phyloP scores from a whole-genome alignment of 2,888 invertebrate genomes.

The Alloscopus bannaensis region DNA sequence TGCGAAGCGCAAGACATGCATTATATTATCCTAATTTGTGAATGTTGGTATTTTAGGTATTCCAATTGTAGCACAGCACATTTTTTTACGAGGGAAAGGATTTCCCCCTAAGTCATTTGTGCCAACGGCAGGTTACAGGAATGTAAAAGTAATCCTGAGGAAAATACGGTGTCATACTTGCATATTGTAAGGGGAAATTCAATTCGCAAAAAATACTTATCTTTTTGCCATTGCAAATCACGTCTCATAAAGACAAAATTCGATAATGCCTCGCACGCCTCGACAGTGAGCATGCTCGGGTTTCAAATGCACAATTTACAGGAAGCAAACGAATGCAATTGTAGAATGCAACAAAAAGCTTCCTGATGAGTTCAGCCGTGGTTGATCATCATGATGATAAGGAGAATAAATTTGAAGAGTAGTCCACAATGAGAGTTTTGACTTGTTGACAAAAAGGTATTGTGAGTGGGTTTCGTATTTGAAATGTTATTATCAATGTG shows the following conservation, averaged over 20 bases:
- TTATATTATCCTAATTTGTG: slow-evolving; percentile 2
- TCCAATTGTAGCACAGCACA: slow-evolving; percentile 12
- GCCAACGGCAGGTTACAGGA: slow-evolving; percentile 18
- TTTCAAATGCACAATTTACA: neutral
- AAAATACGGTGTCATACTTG: slow-evolving; percentile 6
- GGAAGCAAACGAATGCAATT: slow-evolving; percentile 10
- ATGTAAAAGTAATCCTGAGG: neutral
- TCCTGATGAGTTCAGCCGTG: slow-evolving; percentile 16
- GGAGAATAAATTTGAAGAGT: neutral
- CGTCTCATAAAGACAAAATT: slow-evolving; percentile 5
- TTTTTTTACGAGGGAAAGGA: neutral
- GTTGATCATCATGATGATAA: slow-evolving; percentile 9
- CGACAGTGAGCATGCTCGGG: neutral
- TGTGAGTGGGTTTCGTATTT: neutral
- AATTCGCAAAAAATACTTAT: neutral
- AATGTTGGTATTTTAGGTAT: slow-evolving; percentile 21
- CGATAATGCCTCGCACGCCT: slow-evolving; percentile 6
- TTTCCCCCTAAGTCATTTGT: neutral
- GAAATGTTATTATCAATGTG: neutral
- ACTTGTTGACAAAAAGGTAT: neutral
- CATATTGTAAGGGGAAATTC: too few species aligned
- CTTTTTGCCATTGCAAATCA: neutral
- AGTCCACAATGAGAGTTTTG: slow-evolving; percentile 8
- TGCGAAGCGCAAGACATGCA: slow-evolving; percentile 1
- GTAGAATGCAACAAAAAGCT: neutral